Evolutionary conservation across 2,113 vertebrate species (phyloP), one percentile per base, ranked within the genome.

Genomic region (Synchiropus splendidus): DNA sequence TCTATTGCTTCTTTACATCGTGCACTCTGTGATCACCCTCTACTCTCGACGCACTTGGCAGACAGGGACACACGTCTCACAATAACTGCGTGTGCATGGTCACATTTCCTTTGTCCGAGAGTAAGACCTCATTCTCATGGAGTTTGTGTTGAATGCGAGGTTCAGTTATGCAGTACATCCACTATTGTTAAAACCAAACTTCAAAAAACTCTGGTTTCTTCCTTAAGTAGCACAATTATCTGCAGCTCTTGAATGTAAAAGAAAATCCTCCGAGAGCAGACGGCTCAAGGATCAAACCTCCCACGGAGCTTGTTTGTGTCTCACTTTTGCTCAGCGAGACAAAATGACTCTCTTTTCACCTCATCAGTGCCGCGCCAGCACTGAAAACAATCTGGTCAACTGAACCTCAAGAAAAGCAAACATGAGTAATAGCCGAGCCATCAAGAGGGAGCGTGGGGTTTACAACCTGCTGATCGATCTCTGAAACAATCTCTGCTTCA

Each of bases 351-450:
- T 36, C 37, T 38, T 53, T 38, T 31, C 12, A 14, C 12, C 33
- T 50, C 21, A 45, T 45, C 45, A 17, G 41, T 4, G 11, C 18
- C 4, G 18, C 32, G 21, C 21, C 35, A 15, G 45, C 50, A 33
- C 45, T 39, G 18, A 67, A 65, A 64, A 43, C 58, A 72, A 61
- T 63, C 45, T 56, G 30, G 34, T 39, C 32, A 4, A 31, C 48
- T 54, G 43, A 44, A 58, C 39, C 21, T 45, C 36, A 36, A 52
- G 18, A 53, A 64, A 64, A 55, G 54, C 42, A 38, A 67, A 62
- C 34, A 40, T 31, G 55, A 65, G 36, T 30, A 61, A 62, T 37
- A 31, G 42, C 51, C 39, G 38, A 43, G 57, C 38, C 16, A 42
- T 60, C 61, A 42, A 38, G 10, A 6, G 37, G 44, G 39, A 55